phyloP scores from a whole-genome alignment of 2,888 invertebrate genomes.

The Tachystola acroxantha region DNA sequence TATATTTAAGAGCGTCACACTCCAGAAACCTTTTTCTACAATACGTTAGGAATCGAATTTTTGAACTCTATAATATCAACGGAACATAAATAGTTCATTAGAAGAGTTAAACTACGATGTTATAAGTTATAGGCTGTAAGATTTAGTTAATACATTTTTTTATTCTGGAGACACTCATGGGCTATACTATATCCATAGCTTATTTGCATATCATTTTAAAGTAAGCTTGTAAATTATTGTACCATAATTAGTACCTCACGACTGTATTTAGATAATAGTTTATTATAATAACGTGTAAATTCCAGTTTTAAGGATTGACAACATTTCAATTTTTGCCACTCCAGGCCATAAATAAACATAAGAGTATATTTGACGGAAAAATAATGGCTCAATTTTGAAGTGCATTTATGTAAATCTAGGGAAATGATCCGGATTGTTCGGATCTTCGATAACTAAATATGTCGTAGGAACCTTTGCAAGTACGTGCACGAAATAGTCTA shows the following conservation, averaged over 20 bases:
- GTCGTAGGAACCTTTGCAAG: no score
- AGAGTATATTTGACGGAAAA: background rate
- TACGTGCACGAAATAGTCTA: no score
- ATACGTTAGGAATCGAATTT: background rate
- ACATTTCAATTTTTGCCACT: constrained; percentile 4
- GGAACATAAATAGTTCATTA: constrained; percentile 1
- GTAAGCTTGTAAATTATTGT: constrained; percentile 76
- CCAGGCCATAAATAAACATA: background rate
- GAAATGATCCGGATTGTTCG: background rate
- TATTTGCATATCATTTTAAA: constrained; percentile 72
- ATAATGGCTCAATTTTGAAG: background rate
- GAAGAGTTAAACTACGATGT: constrained; percentile 6
- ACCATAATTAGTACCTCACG: constrained; percentile 55
- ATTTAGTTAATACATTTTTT: constrained; percentile 8
- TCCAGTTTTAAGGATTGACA: constrained; percentile 15
- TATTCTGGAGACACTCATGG: constrained; percentile 9
- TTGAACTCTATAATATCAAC: constrained; percentile 3
- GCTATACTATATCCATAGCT: constrained; percentile 47
- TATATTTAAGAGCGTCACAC: constrained; percentile 2
- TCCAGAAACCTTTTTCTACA: constrained; percentile 3
- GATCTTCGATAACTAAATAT: no score
- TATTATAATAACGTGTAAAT: constrained; percentile 43
- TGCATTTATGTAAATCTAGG: background rate
- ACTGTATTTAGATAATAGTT: constrained; percentile 61
- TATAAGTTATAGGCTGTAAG: constrained; percentile 6